Evolutionary conservation across 2,113 vertebrate genomes (phyloP).

Genomic region (Gopherus evgoodei): DNA sequence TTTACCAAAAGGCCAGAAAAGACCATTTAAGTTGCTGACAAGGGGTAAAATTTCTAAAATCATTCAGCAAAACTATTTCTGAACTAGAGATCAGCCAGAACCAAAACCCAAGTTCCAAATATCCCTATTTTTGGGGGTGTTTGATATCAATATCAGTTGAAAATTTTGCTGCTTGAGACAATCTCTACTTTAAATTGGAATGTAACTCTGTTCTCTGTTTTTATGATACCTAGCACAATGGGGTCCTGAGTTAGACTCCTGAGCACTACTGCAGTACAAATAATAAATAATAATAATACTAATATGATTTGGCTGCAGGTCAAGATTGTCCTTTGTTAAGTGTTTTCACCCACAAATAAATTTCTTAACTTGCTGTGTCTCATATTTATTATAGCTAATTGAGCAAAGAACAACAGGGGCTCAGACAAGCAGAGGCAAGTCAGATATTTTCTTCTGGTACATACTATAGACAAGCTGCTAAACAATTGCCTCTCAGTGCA

Average conservation of each 20-base stretch:
- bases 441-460: neutral
- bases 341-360: neutral
- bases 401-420: neutral
- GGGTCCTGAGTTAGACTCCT: neutral
- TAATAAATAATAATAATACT: neutral
- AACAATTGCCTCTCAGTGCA: neutral
- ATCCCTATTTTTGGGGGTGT: neutral
- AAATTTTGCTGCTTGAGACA: neutral
- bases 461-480: neutral
- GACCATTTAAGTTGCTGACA: neutral
- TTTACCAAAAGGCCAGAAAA: neutral
- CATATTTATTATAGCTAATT: neutral
- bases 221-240: neutral
- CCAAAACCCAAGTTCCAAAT: neutral
- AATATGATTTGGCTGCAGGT: neutral
- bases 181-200: neutral
- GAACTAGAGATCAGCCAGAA: neutral
- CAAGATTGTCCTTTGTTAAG: neutral
- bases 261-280: neutral
- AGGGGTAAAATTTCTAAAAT: neutral
- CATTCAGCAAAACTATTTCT: neutral
- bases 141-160: neutral
- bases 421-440: neutral
- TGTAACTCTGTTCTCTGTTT: neutral
- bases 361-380: neutral